These are phyloP conservation scores for Chironomus striatipennis DNA, from an alignment of 1,140 invertebrate genomes.

Conservation along the genomic window DNA sequence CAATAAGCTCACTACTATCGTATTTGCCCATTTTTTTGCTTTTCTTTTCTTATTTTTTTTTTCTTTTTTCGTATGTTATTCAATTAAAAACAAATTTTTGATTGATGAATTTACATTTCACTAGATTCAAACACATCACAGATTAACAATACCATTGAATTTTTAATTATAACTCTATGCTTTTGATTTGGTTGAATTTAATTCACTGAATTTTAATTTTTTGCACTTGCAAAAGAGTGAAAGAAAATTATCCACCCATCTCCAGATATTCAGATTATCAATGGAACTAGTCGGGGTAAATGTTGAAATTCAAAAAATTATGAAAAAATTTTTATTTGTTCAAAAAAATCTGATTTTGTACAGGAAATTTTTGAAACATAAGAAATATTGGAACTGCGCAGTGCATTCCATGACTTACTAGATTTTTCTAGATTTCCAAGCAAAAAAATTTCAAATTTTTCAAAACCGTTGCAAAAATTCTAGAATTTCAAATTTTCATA, in stretches of 20 bases:
- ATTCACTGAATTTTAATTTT: not conserved
- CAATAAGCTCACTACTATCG: conserved; percentile 64
- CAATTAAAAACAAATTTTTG: not conserved
- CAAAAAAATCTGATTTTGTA: not conserved
- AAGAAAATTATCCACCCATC: conserved; percentile 6
- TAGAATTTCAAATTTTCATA: too few species aligned
- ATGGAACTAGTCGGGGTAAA: not conserved
- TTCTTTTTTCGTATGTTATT: not conserved
- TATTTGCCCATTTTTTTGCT: not conserved
- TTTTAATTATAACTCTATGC: not conserved
- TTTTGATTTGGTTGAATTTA: not conserved
- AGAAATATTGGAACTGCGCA: not conserved
- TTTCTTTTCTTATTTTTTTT: not conserved
- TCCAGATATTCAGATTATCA: not conserved
- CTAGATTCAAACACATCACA: not conserved
- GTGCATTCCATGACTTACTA: too few species aligned
- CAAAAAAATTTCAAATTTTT: too few species aligned
- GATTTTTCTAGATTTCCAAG: too few species aligned
- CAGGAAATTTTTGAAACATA: not conserved
- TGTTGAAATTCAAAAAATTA: not conserved
- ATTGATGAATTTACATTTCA: conserved; percentile 5
- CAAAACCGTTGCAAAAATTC: too few species aligned
- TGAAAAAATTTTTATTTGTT: not conserved
- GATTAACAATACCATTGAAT: not conserved
- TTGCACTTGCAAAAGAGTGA: not conserved